Evolutionary conservation across 2,113 vertebrate species (phyloP).

Genomic region (Lepus americanus): DNA sequence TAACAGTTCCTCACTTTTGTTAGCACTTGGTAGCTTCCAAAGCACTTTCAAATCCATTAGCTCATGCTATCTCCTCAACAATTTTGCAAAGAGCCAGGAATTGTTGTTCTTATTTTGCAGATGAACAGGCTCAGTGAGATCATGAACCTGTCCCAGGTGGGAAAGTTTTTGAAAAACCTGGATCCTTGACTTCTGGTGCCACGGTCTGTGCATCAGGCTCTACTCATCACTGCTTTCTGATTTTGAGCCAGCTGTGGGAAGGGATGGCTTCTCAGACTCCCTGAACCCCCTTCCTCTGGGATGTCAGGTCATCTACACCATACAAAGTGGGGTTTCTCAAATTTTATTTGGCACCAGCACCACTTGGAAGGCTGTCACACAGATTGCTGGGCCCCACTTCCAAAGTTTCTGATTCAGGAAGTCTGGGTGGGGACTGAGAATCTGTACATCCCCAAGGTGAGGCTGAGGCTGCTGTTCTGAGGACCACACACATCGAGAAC

Average conservation of each 20-base stretch:
- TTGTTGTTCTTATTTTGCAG: conserved; percentile 57
- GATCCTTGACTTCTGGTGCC: not conserved
- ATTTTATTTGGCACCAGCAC: not conserved
- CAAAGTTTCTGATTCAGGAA: not conserved
- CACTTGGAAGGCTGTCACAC: not conserved
- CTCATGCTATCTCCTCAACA: conserved; percentile 59
- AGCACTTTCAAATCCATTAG: conserved; percentile 78
- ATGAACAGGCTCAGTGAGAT: conserved; percentile 5
- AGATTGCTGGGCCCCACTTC: not conserved
- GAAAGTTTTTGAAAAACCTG: not conserved
- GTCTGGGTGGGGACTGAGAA: not conserved
- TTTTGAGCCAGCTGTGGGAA: not conserved
- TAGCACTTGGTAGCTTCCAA: conserved; percentile 74
- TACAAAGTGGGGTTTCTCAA: not conserved
- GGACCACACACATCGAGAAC: not conserved
- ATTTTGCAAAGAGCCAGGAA: conserved; percentile 43
- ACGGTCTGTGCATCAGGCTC: not conserved
- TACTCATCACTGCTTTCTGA: not conserved
- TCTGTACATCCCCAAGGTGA: not conserved
- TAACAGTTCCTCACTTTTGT: conserved; percentile 61
- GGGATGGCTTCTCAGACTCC: not conserved
- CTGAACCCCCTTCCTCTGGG: not conserved
- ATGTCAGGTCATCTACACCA: not conserved
- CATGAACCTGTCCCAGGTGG: not conserved
- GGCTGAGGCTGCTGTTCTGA: not conserved